A percentile compares a stretch with the other conserved stretches of the same genome.
These are phyloP conservation scores for Aphelenchoides avenae DNA, from an alignment of 1,140 invertebrate genomes.

Conservation along the genomic window DNA sequence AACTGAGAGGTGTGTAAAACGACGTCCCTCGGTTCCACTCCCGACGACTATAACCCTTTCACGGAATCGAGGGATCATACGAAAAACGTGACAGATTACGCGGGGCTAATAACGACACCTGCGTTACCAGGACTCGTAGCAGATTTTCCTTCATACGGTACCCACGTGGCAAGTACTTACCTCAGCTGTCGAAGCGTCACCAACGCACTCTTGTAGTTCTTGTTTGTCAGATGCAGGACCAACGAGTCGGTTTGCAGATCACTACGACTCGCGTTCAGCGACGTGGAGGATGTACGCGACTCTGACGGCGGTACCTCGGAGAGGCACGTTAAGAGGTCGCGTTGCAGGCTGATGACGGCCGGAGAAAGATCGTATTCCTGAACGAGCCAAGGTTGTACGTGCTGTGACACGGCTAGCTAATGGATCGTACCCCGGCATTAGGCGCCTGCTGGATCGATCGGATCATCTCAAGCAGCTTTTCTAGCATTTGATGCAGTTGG, in stretches of 20 bases:
- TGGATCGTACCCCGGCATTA: conserved; percentile 44
- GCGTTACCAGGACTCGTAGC: too few relatives aligned
- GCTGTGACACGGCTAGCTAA: neutral
- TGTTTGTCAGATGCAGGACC: conserved; percentile 56
- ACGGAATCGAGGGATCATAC: too few relatives aligned
- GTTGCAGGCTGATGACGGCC: conserved; percentile 47
- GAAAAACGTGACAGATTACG: too few relatives aligned
- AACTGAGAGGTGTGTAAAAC: too few relatives aligned
- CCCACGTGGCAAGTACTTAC: too few relatives aligned
- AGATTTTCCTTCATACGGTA: too few relatives aligned
- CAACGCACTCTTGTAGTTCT: conserved; percentile 50
- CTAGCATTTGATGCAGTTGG: conserved; percentile 80
- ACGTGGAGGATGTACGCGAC: conserved; percentile 26
- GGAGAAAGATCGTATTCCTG: conserved; percentile 56
- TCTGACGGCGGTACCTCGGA: conserved; percentile 22
- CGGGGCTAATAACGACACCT: too few relatives aligned
- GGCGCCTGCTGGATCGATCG: conserved; percentile 35
- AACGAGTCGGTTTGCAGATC: conserved; percentile 42
- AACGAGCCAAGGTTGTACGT: conserved; percentile 26
- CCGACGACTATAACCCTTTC: too few relatives aligned
- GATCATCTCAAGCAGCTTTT: conserved; percentile 82
- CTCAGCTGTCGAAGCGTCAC: conserved; percentile 43
- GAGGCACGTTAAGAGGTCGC: conserved; percentile 44
- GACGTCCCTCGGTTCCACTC: too few relatives aligned
- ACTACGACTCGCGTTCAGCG: conserved; percentile 16